Percentiles rank a stretch among this genome's conserved stretches.
Conservation (phyloP, 1,140 invertebrate species). For the Lineus longissimus region DNA sequence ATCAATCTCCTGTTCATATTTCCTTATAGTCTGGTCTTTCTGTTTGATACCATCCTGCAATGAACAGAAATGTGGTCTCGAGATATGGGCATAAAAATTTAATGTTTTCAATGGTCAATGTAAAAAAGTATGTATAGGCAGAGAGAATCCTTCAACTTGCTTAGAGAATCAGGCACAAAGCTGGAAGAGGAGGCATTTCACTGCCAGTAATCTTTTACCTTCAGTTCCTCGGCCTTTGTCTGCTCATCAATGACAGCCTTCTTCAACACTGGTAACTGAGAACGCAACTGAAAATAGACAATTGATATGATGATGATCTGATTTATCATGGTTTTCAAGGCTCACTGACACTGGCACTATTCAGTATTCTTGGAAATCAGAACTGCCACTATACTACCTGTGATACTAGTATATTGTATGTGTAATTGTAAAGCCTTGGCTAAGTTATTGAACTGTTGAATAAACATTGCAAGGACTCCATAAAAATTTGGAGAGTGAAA, state of each 20-base stretch:
- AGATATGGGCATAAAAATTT: background rate
- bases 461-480: too few relatives aligned
- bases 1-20: slow-evolving; percentile 87
- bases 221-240: slow-evolving; percentile 64
- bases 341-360: background rate
- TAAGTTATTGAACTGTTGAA: too few relatives aligned
- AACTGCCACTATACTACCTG: background rate
- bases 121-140: too few relatives aligned
- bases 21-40: slow-evolving; percentile 76
- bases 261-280: slow-evolving; percentile 83
- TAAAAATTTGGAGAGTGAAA: too few relatives aligned
- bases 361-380: background rate
- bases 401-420: background rate
- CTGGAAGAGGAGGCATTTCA: too few relatives aligned
- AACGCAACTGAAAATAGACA: slow-evolving; percentile 67
- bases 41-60: slow-evolving; percentile 73
- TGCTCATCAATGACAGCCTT: slow-evolving; percentile 90
- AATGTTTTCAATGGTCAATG: too few relatives aligned
- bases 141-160: too few relatives aligned
- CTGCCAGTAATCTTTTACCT: slow-evolving; percentile 40
- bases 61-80: background rate
- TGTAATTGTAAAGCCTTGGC: too few relatives aligned
- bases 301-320: background rate
- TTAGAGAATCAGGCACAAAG: too few relatives aligned
- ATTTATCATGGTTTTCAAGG: background rate